Evolutionary conservation across 2,888 invertebrate genomes (phyloP), one percentile per base, ranked within the genome.

Genomic region (Autographa gamma): DNA sequence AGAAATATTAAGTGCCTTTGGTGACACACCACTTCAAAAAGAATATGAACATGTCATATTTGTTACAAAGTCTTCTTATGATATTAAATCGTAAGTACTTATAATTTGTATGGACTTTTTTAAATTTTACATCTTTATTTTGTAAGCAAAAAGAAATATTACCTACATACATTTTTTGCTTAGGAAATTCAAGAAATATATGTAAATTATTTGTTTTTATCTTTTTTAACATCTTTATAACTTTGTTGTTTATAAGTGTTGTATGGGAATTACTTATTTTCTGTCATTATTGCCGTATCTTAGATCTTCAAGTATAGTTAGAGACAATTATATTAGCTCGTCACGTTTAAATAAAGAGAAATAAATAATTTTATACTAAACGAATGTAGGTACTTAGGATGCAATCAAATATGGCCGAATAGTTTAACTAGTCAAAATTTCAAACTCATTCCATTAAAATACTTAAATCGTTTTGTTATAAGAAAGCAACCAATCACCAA

Each of bases 41-140:
- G 90, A 93, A 93, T 92, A 81, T 75, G 75, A n/a, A 89, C 86
- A 82, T 88, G 92, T 92, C 93, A 93, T 92, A 87, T 87, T 81
- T 79, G 73, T 59, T 75, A 43, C 63, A 31, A 14, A 69, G 31
- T 16, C 43, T 54, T 66, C 38, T 58, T 65, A 32, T 62, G 41
- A 32, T 63, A 34, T 34, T 58, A 34, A 43, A 9, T 13, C 19
- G 31, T 60, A 48, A 41, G 60, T 48, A 58, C 64, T 74, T 43
- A 13, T 54, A 48, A 34, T 38, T 5, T 0, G 18, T 14, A 32
- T 66, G 48, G 54, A 25, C 68, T 61, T 18, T 38, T 56, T 9
- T 14, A 1, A 25, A n/a, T 54, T 43, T 34, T 18, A 66, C 8
- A 9, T 62, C 52, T 41, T 31, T 52, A n/a, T 0, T 58, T 48